Conservation (phyloP, 2,888 invertebrate genomes). For the Ceriagrion tenellum region DNA sequence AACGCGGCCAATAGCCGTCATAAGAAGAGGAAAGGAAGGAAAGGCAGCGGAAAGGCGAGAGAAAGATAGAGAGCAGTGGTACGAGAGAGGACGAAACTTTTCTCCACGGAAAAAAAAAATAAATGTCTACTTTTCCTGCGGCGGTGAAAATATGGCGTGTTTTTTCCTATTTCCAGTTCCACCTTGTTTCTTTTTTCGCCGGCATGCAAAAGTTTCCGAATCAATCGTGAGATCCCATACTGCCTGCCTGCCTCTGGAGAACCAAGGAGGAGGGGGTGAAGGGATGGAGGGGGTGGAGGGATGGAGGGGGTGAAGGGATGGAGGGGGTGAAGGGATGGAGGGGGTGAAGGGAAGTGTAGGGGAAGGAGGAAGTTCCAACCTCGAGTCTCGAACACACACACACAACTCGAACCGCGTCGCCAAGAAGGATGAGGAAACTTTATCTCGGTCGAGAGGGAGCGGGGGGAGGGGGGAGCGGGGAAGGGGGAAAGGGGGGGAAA, state of each 20-base stretch:
- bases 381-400: background rate
- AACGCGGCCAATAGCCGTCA: background rate
- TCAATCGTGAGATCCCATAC: conserved; percentile 52
- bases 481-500: too few species aligned
- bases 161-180: background rate
- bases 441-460: too few species aligned
- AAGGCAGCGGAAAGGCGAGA: background rate
- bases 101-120: background rate
- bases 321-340: background rate
- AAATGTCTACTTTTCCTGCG: background rate
- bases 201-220: conserved; percentile 42
- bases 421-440: background rate
- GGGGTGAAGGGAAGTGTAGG: background rate
- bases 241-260: background rate
- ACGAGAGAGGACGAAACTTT: background rate
- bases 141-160: conserved; percentile 8
- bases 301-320: background rate
- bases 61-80: background rate
- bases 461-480: too few species aligned
- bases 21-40: background rate
- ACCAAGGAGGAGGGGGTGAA: background rate
- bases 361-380: too few species aligned
- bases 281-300: background rate
- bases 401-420: background rate
- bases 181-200: background rate